Conservation (phyloP, 2,113 vertebrate genomes). For the Neopipo cinnamomea region DNA sequence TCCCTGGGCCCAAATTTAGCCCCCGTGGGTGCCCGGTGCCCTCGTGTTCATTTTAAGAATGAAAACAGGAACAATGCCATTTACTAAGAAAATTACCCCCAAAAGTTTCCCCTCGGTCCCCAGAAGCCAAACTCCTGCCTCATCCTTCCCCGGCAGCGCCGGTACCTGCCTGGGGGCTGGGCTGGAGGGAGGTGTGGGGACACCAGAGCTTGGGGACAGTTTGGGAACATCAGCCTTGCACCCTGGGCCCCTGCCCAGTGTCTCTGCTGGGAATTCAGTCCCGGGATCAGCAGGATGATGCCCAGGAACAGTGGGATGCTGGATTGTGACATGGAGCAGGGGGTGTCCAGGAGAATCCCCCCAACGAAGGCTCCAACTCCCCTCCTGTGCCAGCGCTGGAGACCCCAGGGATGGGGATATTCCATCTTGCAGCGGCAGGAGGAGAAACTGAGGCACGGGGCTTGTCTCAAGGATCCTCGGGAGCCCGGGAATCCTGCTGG, state of each 20-base stretch:
- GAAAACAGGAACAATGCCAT: conserved; percentile 48
- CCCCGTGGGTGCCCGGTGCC: background rate
- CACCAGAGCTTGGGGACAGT: background rate
- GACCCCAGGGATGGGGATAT: background rate
- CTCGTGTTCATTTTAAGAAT: conserved; percentile 2
- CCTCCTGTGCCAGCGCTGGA: fast-evolving
- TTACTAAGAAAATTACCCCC: conserved; percentile 25
- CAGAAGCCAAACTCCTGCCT: background rate
- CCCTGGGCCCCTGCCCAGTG: background rate
- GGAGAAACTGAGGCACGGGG: background rate
- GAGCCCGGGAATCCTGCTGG: fast-evolving
- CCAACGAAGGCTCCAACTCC: fast-evolving
- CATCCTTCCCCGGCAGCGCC: fast-evolving
- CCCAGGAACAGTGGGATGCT: fast-evolving
- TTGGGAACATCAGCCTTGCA: background rate
- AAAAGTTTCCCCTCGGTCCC: background rate
- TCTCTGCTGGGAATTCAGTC: background rate
- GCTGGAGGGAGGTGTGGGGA: background rate
- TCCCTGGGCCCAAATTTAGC: conserved; percentile 45
- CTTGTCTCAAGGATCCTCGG: fast-evolving
- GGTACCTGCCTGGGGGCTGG: background rate
- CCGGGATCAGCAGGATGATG: fast-evolving
- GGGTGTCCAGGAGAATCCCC: background rate
- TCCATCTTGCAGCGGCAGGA: background rate
- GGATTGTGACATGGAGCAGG: background rate